These are phyloP conservation scores for Halocynthia roretzi DNA, from an alignment of 23 tunicate species.

Conservation along the genomic window DNA sequence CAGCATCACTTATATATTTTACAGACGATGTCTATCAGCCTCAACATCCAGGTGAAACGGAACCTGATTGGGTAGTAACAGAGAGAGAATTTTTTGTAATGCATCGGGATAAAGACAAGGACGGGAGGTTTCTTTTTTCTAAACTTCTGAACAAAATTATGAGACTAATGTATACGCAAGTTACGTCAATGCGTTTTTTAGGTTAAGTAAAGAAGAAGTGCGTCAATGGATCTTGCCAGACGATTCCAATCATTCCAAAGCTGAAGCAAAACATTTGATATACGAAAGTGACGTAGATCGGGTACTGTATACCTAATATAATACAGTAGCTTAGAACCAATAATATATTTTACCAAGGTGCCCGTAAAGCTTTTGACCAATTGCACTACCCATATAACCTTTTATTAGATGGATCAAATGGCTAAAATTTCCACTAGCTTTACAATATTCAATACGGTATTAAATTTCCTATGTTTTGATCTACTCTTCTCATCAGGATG, in stretches of 20 bases:
- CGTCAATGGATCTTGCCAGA: slow-evolving; percentile 81
- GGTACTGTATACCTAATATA: not conserved
- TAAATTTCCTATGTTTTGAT: not conserved
- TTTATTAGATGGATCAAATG: too few species aligned
- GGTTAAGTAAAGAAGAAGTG: slow-evolving; percentile 62
- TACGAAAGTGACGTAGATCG: slow-evolving; percentile 32
- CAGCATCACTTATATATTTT: too few species aligned
- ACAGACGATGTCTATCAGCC: slow-evolving; percentile 23
- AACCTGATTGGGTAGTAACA: slow-evolving; percentile 94
- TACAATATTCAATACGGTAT: not conserved
- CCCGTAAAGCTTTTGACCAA: not conserved
- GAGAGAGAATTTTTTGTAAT: slow-evolving; percentile 71
- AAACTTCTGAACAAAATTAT: too few species aligned
- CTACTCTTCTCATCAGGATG: slow-evolving; percentile 24
- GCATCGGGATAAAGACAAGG: slow-evolving; percentile 50
- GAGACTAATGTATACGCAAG: too few species aligned
- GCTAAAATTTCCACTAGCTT: too few species aligned
- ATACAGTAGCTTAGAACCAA: not conserved
- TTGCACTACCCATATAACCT: too few species aligned
- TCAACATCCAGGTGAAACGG: slow-evolving; percentile 58
- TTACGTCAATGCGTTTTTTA: not conserved
- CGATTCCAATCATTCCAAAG: slow-evolving; percentile 67
- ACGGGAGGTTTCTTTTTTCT: slow-evolving; percentile 31
- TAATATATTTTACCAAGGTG: not conserved
- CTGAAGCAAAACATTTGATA: slow-evolving; percentile 85